Evolutionary conservation across 64 coral and sea anemone genomes (phyloP).

Genomic region (Dendronephthya gigantea): DNA sequence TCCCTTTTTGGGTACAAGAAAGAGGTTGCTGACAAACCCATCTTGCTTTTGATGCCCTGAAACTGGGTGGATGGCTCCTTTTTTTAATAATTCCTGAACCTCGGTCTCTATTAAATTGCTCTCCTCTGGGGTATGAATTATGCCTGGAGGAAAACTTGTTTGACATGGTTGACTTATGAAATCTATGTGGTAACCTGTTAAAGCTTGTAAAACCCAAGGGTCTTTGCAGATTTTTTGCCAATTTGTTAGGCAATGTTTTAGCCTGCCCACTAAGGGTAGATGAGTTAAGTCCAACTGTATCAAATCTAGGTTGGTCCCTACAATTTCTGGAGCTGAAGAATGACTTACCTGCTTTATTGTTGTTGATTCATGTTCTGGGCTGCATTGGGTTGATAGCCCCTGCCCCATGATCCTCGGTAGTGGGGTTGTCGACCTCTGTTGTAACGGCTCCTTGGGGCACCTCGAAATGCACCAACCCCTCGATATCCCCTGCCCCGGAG

Average conservation of each 20-base stretch:
- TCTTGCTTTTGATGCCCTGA: not conserved
- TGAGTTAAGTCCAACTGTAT: not conserved
- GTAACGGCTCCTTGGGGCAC: not conserved
- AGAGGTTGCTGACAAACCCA: not conserved
- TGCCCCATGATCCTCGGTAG: not conserved
- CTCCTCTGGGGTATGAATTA: not conserved
- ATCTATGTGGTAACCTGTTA: not conserved
- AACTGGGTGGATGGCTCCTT: not conserved
- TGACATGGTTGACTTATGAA: not conserved
- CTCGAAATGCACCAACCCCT: slow-evolving; percentile 12
- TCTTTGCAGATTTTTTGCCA: not conserved
- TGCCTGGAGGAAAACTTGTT: not conserved
- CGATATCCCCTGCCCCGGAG: not conserved
- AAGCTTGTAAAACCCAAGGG: not conserved
- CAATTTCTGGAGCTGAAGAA: too few relatives aligned
- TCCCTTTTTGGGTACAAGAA: not conserved
- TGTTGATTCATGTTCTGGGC: too few relatives aligned
- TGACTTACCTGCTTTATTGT: too few relatives aligned
- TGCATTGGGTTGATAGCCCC: too few relatives aligned
- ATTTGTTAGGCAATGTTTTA: not conserved
- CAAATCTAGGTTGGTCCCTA: not conserved
- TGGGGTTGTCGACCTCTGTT: not conserved
- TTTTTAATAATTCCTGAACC: not conserved
- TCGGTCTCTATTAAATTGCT: not conserved
- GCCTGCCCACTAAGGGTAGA: not conserved